A percentile compares a stretch with the other conserved stretches of the same genome.
These are phyloP conservation scores for Crenuchus spilurus DNA, from an alignment of 2,797 vertebrate species.

Conservation along the genomic window DNA sequence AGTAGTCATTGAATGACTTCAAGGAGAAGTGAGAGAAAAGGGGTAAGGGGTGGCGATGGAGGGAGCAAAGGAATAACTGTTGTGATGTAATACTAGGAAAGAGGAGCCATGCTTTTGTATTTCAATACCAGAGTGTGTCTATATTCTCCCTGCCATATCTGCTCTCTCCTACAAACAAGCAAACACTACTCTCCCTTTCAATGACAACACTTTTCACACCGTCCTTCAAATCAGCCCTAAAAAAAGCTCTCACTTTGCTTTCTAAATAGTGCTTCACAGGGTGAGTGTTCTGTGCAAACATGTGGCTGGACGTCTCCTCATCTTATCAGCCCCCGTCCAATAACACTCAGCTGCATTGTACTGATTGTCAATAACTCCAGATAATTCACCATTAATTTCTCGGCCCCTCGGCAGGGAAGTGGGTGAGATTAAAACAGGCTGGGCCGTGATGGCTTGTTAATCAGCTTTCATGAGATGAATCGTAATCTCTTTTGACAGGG, in stretches of 20 bases:
- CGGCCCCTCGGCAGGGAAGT: constrained; percentile 19
- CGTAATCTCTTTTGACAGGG: constrained; percentile 52
- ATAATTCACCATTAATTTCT: constrained; percentile 50
- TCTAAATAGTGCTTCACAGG: background rate
- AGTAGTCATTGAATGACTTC: background rate
- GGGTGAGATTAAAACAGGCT: constrained; percentile 45
- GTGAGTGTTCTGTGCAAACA: constrained; percentile 9
- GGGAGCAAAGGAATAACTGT: background rate
- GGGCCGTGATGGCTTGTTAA: constrained; percentile 41
- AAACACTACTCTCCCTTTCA: background rate
- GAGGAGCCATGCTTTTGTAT: background rate
- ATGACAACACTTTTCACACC: background rate
- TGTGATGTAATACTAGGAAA: constrained; percentile 3
- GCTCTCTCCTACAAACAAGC: background rate
- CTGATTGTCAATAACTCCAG: constrained; percentile 47
- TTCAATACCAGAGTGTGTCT: background rate
- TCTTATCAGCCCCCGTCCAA: constrained; percentile 24
- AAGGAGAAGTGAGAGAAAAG: background rate
- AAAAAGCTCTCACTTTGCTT: background rate
- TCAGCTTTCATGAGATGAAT: constrained; percentile 56
- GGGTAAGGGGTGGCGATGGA: too few species aligned
- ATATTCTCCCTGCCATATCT: background rate
- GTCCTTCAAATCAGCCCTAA: background rate
- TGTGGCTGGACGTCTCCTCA: constrained; percentile 9
- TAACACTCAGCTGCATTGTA: constrained; percentile 19